Evolutionary conservation across 2,113 vertebrate genomes (phyloP), one percentile per base, ranked within the genome.

Genomic region (Antigone vipio): DNA sequence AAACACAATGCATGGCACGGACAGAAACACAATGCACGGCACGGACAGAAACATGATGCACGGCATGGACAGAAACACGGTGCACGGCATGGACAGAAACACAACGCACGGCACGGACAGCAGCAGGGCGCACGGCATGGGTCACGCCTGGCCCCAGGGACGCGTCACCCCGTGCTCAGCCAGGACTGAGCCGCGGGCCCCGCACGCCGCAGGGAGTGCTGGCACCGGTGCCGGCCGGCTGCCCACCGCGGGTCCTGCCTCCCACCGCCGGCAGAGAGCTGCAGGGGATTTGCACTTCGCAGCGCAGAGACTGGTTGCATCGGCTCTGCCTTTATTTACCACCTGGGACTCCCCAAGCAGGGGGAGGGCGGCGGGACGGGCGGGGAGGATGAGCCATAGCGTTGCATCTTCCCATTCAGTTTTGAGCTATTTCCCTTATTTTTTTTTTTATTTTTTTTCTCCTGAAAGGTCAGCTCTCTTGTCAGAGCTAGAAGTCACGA

Each of bases 331-430:
- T 60, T 71, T 45, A 58, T 66, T 77, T 71, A 38, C 71, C 64
- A 12, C 19, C 38, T 16, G 58, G 85, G 72, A 77, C 38, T 32
- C 64, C 77, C 71, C 44, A 19, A 1, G 85, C 56, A n/a, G 56
- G 20, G 12, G 0, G 3, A 66, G 69, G 29, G 30, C 2, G 5
- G 38, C 3, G 9, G 67, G 67, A 60, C 0, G 2, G 49, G 3
- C 17, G 35, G 44, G 40, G 27, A 47, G 26, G 24, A 6, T 3
- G 27, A 77, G 16, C 11, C 55, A 21, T 2, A 0, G 59, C 6
- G 4, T 53, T 40, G 66, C 12, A 18, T 53, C 63, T 89, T 56
- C 35, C 30, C 62, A 30, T 26, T 17, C 63, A 13, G 26, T 19
- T 91, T 44, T n/a, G 40, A 68, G 63, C 42, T 49, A 4, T n/a